Conservation (phyloP, 2,797 vertebrate species). For the Enteromius treurensis region DNA sequence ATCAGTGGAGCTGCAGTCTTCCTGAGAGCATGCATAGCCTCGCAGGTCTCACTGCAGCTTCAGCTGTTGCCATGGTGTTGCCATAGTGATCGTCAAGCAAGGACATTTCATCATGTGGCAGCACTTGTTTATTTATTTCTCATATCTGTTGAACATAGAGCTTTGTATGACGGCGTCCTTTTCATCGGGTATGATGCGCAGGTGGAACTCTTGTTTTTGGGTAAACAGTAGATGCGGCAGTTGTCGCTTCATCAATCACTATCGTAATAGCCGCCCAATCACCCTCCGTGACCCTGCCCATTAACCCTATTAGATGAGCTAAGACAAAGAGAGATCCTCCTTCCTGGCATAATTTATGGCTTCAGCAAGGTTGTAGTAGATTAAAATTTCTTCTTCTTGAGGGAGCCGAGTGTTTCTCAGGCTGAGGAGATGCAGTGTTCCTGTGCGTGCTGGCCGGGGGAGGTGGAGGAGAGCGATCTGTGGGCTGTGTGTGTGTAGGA, state of each 20-base stretch:
- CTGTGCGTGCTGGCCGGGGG: constrained; percentile 48
- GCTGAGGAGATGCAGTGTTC: constrained; percentile 44
- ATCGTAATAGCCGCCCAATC: constrained; percentile 9
- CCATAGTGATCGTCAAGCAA: constrained; percentile 72
- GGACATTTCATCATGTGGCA: constrained; percentile 62
- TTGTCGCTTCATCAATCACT: constrained; percentile 39
- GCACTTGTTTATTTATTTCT: constrained; percentile 58
- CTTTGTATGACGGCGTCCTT: constrained; percentile 52
- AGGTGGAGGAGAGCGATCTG: constrained; percentile 54
- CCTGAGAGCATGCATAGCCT: constrained; percentile 52
- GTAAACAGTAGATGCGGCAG: constrained; percentile 28
- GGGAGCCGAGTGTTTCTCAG: constrained; percentile 10
- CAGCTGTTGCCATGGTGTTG: constrained; percentile 72
- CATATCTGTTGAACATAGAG: constrained; percentile 49
- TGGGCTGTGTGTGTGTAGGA: constrained; percentile 59
- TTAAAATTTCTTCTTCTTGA: constrained; percentile 34
- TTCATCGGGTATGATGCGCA: constrained; percentile 16
- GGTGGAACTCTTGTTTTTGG: constrained; percentile 25
- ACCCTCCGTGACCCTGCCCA: constrained; percentile 28
- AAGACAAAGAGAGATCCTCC: constrained; percentile 19
- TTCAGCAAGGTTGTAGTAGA: constrained; percentile 48
- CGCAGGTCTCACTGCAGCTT: constrained; percentile 70
- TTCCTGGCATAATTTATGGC: constrained; percentile 32
- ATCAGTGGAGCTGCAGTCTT: constrained; percentile 38
- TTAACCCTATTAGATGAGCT: constrained; percentile 48